Conservation (phyloP, 2,888 invertebrate genomes). For the Acanthopleura granulata region DNA sequence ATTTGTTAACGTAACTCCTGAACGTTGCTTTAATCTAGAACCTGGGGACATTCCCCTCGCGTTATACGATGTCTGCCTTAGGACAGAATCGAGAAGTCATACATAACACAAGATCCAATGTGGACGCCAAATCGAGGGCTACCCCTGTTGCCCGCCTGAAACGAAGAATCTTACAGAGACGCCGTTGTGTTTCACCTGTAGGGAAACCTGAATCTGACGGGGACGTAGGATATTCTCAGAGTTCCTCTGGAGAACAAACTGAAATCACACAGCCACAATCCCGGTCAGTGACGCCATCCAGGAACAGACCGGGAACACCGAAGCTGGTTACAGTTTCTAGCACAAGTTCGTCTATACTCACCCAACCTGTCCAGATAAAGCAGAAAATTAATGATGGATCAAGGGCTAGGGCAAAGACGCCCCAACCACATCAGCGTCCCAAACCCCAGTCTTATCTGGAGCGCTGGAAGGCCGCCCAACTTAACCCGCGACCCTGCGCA, state of each 20-base stretch:
- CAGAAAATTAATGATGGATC: not conserved
- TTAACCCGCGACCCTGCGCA: not conserved
- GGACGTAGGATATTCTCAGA: too few relatives aligned
- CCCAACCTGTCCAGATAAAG: not conserved
- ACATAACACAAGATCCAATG: too few relatives aligned
- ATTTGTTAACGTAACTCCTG: too few relatives aligned
- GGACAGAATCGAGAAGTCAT: too few relatives aligned
- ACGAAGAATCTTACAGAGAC: conserved; percentile 1
- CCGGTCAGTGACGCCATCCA: not conserved
- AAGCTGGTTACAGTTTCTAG: not conserved
- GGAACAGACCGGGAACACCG: not conserved
- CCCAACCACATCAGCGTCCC: not conserved
- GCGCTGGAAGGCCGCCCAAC: not conserved
- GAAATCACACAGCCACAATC: not conserved
- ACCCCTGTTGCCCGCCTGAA: not conserved
- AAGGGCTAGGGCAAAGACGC: not conserved
- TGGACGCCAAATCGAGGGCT: not conserved
- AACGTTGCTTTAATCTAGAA: too few relatives aligned
- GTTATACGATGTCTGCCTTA: too few relatives aligned
- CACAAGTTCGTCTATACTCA: not conserved
- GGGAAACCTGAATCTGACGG: too few relatives aligned
- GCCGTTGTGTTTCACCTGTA: not conserved
- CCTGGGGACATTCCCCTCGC: too few relatives aligned
- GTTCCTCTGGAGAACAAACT: too few relatives aligned
- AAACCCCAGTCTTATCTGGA: not conserved